Percentiles rank a stretch among this genome's conserved stretches.
phyloP scores from a whole-genome alignment of 2,113 vertebrate genomes.

The Gasterosteus nipponicus region DNA sequence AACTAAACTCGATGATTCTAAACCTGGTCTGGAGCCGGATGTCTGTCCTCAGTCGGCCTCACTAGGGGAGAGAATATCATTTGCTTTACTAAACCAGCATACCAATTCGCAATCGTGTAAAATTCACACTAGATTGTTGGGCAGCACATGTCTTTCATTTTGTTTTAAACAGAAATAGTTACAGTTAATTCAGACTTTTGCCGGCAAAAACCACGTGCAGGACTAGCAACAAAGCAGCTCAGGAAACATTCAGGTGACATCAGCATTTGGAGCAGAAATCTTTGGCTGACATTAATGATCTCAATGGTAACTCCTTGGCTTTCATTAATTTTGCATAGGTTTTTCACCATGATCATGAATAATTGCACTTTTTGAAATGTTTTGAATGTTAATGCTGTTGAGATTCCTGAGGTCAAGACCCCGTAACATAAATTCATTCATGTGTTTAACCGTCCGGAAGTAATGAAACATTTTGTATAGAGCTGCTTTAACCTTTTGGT shows the following conservation, averaged over 20 bases:
- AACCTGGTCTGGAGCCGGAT: slow-evolving; percentile 49
- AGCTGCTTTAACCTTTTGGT: background rate
- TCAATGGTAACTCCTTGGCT: background rate
- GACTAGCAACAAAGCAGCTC: no score
- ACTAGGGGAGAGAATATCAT: no score
- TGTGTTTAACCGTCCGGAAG: slow-evolving; percentile 34
- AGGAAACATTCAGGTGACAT: background rate
- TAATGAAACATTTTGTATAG: background rate
- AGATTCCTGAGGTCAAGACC: slow-evolving; percentile 15
- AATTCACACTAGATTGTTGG: background rate
- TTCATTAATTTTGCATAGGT: background rate
- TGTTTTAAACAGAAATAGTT: background rate
- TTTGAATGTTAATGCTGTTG: slow-evolving; percentile 37
- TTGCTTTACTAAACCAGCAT: no score
- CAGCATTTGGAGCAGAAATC: background rate
- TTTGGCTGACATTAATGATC: background rate
- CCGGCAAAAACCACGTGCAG: background rate
- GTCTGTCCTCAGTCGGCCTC: no score
- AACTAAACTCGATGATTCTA: slow-evolving; percentile 44
- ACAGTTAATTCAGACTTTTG: background rate
- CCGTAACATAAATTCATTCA: background rate
- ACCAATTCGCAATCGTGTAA: no score
- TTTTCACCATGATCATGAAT: background rate
- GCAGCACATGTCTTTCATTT: background rate
- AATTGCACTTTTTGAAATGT: slow-evolving; percentile 43